Evolutionary conservation across 2,113 vertebrate genomes (phyloP).

Genomic region (Atherinomorus stipes): DNA sequence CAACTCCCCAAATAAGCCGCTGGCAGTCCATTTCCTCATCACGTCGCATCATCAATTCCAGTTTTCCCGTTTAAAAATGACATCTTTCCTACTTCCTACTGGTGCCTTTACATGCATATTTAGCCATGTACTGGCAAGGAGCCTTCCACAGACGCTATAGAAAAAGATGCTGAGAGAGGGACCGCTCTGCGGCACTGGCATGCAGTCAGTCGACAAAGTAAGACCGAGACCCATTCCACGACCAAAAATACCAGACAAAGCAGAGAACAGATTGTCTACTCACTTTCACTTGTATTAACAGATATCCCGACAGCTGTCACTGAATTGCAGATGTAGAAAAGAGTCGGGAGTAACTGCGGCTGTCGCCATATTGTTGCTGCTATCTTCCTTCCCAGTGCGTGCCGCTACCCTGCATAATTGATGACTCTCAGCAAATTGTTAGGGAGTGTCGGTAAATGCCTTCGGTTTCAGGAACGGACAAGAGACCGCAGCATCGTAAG

Average conservation of each 20-base stretch:
- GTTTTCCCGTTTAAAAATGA: neutral
- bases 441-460: conserved; percentile 86
- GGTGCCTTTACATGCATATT: conserved; percentile 44
- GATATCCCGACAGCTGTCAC: conserved; percentile 83
- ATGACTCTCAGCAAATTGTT: conserved; percentile 89
- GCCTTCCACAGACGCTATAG: conserved; percentile 64
- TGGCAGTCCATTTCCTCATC: neutral
- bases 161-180: conserved; percentile 78
- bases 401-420: conserved; percentile 90
- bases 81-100: conserved; percentile 16
- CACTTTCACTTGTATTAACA: conserved; percentile 86
- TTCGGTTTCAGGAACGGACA: conserved; percentile 70
- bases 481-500: conserved; percentile 78
- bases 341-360: conserved; percentile 91
- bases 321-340: conserved; percentile 86
- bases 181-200: conserved; percentile 90
- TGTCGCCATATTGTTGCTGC: conserved; percentile 94
- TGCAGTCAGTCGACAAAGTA: conserved; percentile 77
- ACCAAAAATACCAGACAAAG: conserved; percentile 51
- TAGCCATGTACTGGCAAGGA: conserved; percentile 61
- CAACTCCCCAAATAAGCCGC: conserved; percentile 77
- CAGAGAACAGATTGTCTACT: conserved; percentile 75
- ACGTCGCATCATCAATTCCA: conserved; percentile 3
- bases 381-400: conserved; percentile 85
- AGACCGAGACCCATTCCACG: conserved; percentile 40